Conservation (phyloP, 1,140 invertebrate species). For the Rhopalosiphum padi region DNA sequence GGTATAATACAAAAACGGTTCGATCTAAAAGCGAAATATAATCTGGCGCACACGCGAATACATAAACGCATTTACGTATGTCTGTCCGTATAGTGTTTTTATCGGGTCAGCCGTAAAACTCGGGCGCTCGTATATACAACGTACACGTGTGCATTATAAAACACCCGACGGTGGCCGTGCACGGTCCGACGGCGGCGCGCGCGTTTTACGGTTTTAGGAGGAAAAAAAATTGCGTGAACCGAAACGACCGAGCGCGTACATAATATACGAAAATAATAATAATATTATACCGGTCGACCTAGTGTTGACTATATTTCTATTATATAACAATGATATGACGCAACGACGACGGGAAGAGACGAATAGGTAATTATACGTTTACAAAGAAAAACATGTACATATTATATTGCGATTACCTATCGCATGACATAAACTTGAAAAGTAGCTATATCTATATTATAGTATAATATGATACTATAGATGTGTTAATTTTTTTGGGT, state of each 20-base stretch:
- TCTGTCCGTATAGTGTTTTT: not conserved
- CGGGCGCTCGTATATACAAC: not conserved
- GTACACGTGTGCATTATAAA: not conserved
- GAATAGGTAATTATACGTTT: not conserved
- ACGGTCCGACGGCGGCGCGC: not conserved
- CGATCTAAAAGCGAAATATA: constrained; percentile 18
- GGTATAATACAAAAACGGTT: not conserved
- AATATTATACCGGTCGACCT: not conserved
- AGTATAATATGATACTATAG: no score
- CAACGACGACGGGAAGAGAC: not conserved
- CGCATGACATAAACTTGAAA: no score
- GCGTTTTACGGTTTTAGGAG: not conserved
- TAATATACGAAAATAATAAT: not conserved
- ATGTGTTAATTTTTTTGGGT: no score
- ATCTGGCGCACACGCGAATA: not conserved
- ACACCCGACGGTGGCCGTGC: not conserved
- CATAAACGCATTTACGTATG: not conserved
- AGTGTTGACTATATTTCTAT: not conserved
- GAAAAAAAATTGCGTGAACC: not conserved
- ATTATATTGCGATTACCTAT: no score
- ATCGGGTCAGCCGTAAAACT: constrained; percentile 45
- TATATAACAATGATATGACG: not conserved
- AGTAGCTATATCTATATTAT: no score
- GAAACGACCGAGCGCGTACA: not conserved
- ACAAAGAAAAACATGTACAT: not conserved